A percentile compares a stretch with the other conserved stretches of the same genome.
Conservation (phyloP, 2,797 vertebrate genomes). For the Furcifer pardalis region DNA sequence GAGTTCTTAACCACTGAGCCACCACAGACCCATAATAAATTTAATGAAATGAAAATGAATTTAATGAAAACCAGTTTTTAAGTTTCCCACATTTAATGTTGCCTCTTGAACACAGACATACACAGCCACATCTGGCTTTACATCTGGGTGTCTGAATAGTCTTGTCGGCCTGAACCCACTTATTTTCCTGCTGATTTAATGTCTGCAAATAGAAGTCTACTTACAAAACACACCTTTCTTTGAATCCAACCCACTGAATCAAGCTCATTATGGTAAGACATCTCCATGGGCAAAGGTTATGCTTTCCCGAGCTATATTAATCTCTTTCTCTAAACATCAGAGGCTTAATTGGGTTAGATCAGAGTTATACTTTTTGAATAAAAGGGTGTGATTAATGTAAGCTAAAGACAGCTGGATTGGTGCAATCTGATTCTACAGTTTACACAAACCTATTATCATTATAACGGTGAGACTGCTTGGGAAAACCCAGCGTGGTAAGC, state of each 20-base stretch:
- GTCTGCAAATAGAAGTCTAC: slow-evolving; percentile 61
- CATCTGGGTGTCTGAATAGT: slow-evolving; percentile 15
- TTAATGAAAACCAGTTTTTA: background rate
- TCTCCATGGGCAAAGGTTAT: slow-evolving; percentile 69
- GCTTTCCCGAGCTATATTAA: slow-evolving; percentile 70
- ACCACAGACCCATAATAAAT: no score
- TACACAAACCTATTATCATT: slow-evolving; percentile 62
- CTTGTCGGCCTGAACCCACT: slow-evolving; percentile 16
- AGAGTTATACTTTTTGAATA: slow-evolving; percentile 71
- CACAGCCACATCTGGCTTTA: slow-evolving; percentile 32
- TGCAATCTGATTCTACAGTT: slow-evolving; percentile 50
- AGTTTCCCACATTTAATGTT: slow-evolving; percentile 4
- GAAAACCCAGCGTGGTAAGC: slow-evolving; percentile 20
- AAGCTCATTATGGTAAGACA: slow-evolving; percentile 70
- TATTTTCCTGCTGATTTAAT: slow-evolving; percentile 54
- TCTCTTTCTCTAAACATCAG: slow-evolving; percentile 74
- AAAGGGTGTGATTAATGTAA: slow-evolving; percentile 74
- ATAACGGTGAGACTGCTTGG: slow-evolving; percentile 35
- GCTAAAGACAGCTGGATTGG: slow-evolving; percentile 63
- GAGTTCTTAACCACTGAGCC: no score
- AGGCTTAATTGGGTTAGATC: slow-evolving; percentile 73
- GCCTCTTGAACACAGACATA: background rate
- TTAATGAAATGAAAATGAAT: no score
- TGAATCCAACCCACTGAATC: slow-evolving; percentile 65
- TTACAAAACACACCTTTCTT: slow-evolving; percentile 68